phyloP scores from a whole-genome alignment of 2,113 vertebrate genomes.

The Sorex araneus region DNA sequence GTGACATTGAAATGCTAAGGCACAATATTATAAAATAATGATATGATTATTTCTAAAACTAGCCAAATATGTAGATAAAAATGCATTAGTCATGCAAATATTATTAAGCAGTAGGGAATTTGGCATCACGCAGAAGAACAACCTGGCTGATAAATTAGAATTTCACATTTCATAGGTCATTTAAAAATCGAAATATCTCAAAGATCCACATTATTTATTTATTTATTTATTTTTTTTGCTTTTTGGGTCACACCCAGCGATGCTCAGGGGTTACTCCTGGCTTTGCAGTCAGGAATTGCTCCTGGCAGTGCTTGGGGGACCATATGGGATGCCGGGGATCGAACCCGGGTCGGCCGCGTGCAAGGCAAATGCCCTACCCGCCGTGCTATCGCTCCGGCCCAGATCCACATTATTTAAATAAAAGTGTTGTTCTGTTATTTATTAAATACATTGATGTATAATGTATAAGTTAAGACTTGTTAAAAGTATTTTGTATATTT shows the following conservation, averaged over 20 bases:
- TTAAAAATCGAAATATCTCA: not conserved
- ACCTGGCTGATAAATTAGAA: constrained; percentile 32
- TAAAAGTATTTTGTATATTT: not conserved
- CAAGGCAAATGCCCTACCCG: too few species aligned
- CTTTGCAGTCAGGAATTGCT: too few species aligned
- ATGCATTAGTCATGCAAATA: constrained; percentile 6
- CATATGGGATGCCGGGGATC: too few species aligned
- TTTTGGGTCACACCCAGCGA: too few species aligned
- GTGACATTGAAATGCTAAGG: not conserved
- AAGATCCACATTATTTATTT: not conserved
- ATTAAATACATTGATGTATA: not conserved
- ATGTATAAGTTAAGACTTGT: too few species aligned
- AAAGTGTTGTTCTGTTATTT: not conserved
- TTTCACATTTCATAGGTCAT: constrained; percentile 20
- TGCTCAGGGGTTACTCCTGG: too few species aligned
- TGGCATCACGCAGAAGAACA: constrained; percentile 14
- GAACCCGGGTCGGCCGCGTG: too few species aligned
- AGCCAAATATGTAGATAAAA: not conserved
- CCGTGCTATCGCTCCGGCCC: too few species aligned
- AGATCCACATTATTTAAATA: not conserved
- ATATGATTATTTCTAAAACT: not conserved
- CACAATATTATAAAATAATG: not conserved
- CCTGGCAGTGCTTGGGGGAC: too few species aligned
- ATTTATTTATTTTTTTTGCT: too few species aligned
- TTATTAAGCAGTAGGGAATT: constrained; percentile 52